Conservation (phyloP, 2,113 vertebrate species). For the Aspidoscelis tigris region DNA sequence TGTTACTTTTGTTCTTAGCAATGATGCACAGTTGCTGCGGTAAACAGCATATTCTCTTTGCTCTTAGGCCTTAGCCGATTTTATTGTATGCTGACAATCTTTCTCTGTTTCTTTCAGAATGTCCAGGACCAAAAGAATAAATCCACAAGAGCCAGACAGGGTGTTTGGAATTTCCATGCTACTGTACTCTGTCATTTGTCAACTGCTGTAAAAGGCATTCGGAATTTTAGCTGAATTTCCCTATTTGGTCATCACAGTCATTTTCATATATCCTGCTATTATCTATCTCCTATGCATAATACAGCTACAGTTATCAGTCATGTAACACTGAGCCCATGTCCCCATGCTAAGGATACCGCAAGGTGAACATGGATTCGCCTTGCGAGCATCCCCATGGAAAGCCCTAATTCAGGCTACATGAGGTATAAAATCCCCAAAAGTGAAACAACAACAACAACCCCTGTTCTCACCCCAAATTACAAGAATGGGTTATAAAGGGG, state of each 20-base stretch:
- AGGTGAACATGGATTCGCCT: too few species aligned
- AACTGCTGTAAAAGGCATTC: neutral
- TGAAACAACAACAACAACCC: too few species aligned
- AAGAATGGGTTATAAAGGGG: too few species aligned
- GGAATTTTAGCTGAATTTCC: neutral
- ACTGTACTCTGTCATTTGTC: neutral
- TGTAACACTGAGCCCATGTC: too few species aligned
- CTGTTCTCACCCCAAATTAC: too few species aligned
- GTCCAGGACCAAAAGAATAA: neutral
- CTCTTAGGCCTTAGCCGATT: too few species aligned
- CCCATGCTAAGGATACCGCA: too few species aligned
- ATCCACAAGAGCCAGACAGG: neutral
- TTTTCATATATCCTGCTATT: neutral
- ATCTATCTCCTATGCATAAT: neutral
- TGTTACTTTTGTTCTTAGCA: slow-evolving; percentile 1
- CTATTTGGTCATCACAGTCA: neutral
- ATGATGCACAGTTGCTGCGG: neutral
- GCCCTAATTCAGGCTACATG: too few species aligned
- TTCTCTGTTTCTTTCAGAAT: neutral
- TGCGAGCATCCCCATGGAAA: too few species aligned
- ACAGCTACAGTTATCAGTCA: neutral
- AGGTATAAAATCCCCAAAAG: too few species aligned
- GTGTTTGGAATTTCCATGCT: neutral
- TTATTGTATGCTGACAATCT: neutral
- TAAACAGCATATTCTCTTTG: neutral